Evolutionary conservation across 1,140 invertebrate species (phyloP).

Genomic region (Cyclargus thomasi): DNA sequence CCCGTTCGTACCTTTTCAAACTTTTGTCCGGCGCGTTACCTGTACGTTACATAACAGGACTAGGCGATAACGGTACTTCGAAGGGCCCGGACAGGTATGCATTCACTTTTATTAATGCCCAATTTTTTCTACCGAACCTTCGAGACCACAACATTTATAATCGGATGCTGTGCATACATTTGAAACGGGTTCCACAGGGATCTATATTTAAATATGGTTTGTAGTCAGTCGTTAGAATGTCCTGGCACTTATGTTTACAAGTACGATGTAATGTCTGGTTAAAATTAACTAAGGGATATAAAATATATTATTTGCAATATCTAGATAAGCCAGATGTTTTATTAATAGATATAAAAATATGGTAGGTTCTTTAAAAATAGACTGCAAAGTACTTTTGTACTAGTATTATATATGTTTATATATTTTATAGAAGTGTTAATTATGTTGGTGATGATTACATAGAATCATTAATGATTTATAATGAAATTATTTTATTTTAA

Average conservation of each 20-base stretch:
- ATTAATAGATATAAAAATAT: no score
- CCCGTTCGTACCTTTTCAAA: conserved; percentile 9
- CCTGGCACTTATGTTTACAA: no score
- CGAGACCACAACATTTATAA: conserved; percentile 12
- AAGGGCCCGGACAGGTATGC: conserved; percentile 41
- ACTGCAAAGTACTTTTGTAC: no score
- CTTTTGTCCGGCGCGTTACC: conserved; percentile 4
- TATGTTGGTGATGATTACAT: no score
- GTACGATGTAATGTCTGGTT: no score
- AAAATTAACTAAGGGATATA: not conserved
- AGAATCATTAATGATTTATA: no score
- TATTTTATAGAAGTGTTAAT: no score
- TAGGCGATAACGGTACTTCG: conserved; percentile 60
- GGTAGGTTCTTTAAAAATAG: no score
- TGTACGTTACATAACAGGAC: conserved; percentile 42
- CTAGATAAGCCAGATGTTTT: no score
- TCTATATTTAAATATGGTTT: not conserved
- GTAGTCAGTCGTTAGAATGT: not conserved
- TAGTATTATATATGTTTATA: no score
- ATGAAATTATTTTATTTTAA: no score
- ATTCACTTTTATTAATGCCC: conserved; percentile 59
- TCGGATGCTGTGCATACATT: not conserved
- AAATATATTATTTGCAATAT: no score
- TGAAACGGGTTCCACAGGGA: not conserved
- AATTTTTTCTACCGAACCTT: conserved; percentile 17